Evolutionary conservation across 2,797 vertebrate genomes (phyloP), one percentile per base, ranked within the genome.

Genomic region (Sciaenops ocellatus): DNA sequence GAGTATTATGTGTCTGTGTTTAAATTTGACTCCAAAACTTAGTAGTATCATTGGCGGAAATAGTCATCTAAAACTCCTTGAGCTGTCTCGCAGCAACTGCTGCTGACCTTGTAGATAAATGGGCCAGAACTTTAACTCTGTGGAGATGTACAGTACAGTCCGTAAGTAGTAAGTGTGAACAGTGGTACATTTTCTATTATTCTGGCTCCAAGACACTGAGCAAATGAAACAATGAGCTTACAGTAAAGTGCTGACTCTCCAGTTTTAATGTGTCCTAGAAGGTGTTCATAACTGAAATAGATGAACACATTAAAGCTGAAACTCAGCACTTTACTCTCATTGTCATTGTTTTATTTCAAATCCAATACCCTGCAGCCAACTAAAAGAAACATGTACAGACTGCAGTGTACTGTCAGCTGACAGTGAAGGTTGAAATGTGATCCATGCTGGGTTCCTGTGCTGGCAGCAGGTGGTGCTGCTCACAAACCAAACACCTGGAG

Each of bases 391-490:
- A 62, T 22, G 26, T 11, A 15, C 57, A 70, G 48, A 24, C 61
- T 55, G 26, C 61, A 78, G 51, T 48, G 22, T 2, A 38, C 42
- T 46, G 20, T 13, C 8, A 30, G 28, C 59, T n/a, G 55, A 30
- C 48, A 7, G 48, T 34, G 46, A 16, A 38, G n/a, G 30, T 71
- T 34, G 57, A 73, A 50, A 57, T 56, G 41, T 16, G 22, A 69
- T 17, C 8, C 22, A 22, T 62, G 71, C 18, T 17, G 50, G 44
- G 56, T 9, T 66, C 44, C 57, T 44, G 26, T 57, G 57, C 28
- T 20, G 64, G 12, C 89, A 85, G 62, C 55, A 79, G 87, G 76
- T 69, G 84, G 80, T 8, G 79, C 86, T 81, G 76, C 34, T 71
- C 47, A 62, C 48, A 38, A 76, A 70, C 38, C 15, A 68, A 78